Conservation (phyloP, 2,113 vertebrate genomes). For the Pampusana beccarii region DNA sequence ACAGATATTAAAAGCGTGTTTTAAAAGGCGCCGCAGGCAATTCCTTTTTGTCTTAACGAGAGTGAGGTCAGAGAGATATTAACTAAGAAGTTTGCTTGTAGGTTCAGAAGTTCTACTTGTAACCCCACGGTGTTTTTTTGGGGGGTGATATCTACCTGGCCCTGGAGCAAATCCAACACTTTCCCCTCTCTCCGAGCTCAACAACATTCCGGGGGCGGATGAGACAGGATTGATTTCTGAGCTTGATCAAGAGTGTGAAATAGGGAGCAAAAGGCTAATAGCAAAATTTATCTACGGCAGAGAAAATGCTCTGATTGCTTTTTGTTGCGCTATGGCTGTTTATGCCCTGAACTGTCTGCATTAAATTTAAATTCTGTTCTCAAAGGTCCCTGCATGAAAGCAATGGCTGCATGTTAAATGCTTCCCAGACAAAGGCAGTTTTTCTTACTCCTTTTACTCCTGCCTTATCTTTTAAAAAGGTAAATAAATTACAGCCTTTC, state of each 20-base stretch:
- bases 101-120: background rate
- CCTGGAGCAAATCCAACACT: background rate
- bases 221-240: background rate
- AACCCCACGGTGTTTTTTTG: background rate
- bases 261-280: background rate
- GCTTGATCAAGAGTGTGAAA: background rate
- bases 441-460: background rate
- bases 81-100: background rate
- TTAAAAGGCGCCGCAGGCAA: background rate
- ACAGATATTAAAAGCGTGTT: background rate
- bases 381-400: background rate
- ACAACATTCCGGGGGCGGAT: fast-evolving
- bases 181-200: background rate
- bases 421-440: background rate
- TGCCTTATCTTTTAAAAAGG: background rate
- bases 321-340: background rate
- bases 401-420: background rate
- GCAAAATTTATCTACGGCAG: background rate
- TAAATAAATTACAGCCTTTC: background rate
- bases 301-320: background rate
- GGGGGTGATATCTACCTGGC: background rate
- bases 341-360: background rate
- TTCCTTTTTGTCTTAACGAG: background rate
- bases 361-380: background rate
- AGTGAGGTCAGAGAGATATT: background rate